These are phyloP conservation scores for Drosophila kambysellisi DNA, from an alignment of 2,888 invertebrate genomes.

Conservation along the genomic window DNA sequence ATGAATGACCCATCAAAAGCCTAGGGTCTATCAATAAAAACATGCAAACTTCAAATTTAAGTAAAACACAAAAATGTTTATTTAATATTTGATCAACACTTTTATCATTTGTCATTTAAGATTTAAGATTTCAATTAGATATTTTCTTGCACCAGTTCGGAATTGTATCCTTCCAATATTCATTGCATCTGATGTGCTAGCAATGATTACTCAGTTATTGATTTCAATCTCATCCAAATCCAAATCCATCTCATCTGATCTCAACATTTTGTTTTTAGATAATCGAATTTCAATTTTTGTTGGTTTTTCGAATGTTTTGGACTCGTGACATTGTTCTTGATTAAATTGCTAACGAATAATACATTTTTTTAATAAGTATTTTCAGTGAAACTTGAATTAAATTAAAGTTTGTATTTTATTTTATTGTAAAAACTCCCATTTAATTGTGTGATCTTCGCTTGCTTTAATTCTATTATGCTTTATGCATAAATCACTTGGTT, in stretches of 20 bases:
- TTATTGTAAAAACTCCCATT: not conserved
- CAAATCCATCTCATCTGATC: not conserved
- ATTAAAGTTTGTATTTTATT: not conserved
- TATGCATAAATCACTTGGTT: constrained; percentile 24
- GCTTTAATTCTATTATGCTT: not conserved
- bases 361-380: not conserved
- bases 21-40: no score
- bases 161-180: not conserved
- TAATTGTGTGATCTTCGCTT: not conserved
- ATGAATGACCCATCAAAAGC: not conserved
- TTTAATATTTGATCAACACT: no score
- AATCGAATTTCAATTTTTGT: not conserved
- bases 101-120: no score
- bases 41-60: not conserved
- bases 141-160: not conserved
- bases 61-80: no score
- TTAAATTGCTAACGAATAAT: not conserved
- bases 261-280: not conserved
- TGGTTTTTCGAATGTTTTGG: not conserved
- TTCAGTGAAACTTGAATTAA: not conserved
- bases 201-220: not conserved
- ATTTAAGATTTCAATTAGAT: not conserved
- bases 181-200: not conserved
- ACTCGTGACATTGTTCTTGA: not conserved
- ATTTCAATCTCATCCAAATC: not conserved